These are phyloP conservation scores for Sarcophaga caerulescens DNA, from an alignment of 2,888 invertebrate genomes.

Conservation along the genomic window DNA sequence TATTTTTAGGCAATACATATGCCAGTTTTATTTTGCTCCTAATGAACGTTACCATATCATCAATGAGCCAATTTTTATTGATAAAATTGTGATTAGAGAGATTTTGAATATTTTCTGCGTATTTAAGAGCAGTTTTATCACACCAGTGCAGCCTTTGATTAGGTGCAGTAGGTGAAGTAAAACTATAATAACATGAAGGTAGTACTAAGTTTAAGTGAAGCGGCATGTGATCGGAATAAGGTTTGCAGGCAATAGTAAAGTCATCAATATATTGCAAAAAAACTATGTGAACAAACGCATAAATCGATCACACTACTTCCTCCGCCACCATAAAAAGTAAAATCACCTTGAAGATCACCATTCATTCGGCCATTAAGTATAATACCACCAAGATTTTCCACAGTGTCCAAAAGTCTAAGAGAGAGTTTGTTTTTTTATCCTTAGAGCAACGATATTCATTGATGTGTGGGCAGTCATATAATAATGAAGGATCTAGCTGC, in stretches of 20 bases:
- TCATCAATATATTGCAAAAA: slow-evolving; percentile 12
- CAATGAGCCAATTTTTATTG: not conserved
- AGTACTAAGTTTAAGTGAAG: not conserved
- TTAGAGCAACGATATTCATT: not conserved
- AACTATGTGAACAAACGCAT: slow-evolving; percentile 14
- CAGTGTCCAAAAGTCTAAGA: slow-evolving; percentile 7
- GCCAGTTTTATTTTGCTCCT: no score
- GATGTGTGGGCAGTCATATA: slow-evolving; percentile 1
- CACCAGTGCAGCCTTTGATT: not conserved
- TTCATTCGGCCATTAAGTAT: slow-evolving; percentile 19
- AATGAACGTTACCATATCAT: no score
- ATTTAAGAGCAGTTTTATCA: slow-evolving; percentile 1
- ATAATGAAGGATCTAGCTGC: slow-evolving; percentile 2
- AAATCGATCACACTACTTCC: slow-evolving; percentile 29
- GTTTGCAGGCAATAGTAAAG: slow-evolving; percentile 6
- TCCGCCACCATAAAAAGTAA: slow-evolving; percentile 19
- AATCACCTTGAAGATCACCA: slow-evolving; percentile 14
- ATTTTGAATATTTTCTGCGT: not conserved
- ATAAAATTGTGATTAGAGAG: not conserved
- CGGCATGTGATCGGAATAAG: slow-evolving; percentile 33
- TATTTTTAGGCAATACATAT: not conserved
- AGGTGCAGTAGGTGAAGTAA: not conserved
- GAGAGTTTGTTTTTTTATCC: not conserved
- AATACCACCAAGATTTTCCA: slow-evolving; percentile 26
- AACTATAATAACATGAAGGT: not conserved